Conservation (phyloP, 2,797 vertebrate species). For the Podargus strigoides region DNA sequence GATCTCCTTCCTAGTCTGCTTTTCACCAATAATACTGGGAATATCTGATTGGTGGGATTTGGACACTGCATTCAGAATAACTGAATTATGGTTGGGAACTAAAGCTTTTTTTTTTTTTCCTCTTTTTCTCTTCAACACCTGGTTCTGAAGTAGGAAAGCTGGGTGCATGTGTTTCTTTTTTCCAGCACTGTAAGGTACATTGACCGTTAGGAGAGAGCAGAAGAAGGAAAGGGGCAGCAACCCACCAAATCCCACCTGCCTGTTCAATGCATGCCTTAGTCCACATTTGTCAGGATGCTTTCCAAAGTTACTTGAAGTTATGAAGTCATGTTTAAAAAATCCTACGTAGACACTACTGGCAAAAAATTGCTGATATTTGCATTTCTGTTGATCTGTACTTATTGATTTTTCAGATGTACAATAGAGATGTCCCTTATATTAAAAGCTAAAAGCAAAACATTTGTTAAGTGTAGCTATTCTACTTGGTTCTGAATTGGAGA, state of each 20-base stretch:
- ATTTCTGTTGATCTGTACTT: background rate
- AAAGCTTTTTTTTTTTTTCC: background rate
- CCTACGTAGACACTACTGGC: background rate
- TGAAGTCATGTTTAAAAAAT: background rate
- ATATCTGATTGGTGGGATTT: background rate
- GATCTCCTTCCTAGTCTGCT: background rate
- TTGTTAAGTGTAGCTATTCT: background rate
- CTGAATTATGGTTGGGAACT: background rate
- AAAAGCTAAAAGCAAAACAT: background rate
- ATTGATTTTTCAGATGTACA: background rate
- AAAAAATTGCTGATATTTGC: background rate
- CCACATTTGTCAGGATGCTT: background rate
- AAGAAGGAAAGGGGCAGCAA: background rate
- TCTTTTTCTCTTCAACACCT: background rate
- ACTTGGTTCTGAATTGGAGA: background rate
- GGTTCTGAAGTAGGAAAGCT: background rate
- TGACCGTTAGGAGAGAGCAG: background rate
- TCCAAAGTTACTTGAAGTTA: background rate
- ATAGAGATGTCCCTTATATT: background rate
- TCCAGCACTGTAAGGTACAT: background rate
- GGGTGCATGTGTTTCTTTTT: background rate
- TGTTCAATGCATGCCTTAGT: background rate
- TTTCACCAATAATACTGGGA: background rate
- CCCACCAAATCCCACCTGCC: background rate
- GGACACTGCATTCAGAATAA: background rate